Conservation (phyloP, 2,797 vertebrate species). For the Fistularia commersonii region DNA sequence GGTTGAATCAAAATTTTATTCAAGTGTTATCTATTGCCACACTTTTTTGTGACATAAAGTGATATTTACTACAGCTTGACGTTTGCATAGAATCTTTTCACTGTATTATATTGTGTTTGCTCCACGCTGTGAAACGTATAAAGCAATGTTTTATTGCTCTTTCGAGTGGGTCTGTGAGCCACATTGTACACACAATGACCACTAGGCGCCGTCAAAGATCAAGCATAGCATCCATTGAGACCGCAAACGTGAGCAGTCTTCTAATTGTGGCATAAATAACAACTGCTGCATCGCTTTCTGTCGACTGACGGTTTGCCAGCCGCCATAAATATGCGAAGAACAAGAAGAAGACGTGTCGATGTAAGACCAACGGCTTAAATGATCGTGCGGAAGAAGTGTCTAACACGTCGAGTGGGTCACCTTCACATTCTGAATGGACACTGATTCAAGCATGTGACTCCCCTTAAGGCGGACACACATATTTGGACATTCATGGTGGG, state of each 20-base stretch:
- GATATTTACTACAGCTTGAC: constrained; percentile 58
- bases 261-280: background rate
- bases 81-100: constrained; percentile 51
- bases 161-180: constrained; percentile 3
- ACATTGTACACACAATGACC: constrained; percentile 8
- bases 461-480: no score
- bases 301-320: background rate
- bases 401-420: no score
- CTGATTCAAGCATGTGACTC: no score
- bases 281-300: background rate
- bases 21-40: constrained; percentile 59
- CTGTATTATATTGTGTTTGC: constrained; percentile 42
- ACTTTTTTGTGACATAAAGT: constrained; percentile 24
- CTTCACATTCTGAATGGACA: no score
- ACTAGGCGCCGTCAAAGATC: constrained; percentile 45
- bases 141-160: constrained; percentile 34
- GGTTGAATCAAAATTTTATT: constrained; percentile 42
- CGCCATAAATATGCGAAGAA: no score
- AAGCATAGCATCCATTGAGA: background rate
- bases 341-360: no score
- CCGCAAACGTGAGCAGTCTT: background rate
- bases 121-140: constrained; percentile 38
- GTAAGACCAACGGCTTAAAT: no score
- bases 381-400: no score
- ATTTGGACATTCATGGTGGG: no score